Conservation (phyloP, 2,888 invertebrate species). For the Hypercompe scribonia region DNA sequence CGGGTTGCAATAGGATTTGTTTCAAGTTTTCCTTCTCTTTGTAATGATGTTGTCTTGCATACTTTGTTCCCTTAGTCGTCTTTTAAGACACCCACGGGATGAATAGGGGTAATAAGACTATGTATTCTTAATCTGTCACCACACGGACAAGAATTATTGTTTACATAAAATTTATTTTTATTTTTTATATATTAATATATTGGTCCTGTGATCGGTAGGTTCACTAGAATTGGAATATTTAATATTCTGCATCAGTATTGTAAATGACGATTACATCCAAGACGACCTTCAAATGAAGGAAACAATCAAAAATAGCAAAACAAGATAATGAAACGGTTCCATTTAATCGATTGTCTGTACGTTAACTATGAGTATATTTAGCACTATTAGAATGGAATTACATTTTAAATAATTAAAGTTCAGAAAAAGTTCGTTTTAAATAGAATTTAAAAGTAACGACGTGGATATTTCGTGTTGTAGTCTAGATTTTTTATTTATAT, state of each 20-base stretch:
- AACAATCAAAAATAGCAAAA: constrained; percentile 1
- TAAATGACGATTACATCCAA: not conserved
- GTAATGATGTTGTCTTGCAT: too few species aligned
- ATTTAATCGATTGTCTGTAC: not conserved
- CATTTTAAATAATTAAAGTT: constrained; percentile 7
- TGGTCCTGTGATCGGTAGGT: too few species aligned
- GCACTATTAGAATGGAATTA: not conserved
- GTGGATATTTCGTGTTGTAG: not conserved
- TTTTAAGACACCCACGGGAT: too few species aligned
- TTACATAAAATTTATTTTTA: too few species aligned
- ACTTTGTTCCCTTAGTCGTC: too few species aligned
- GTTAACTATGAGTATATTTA: not conserved
- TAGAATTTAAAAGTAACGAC: not conserved
- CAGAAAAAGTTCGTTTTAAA: not conserved
- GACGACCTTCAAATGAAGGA: not conserved
- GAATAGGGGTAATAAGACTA: too few species aligned
- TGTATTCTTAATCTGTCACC: too few species aligned
- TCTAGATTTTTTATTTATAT: not conserved
- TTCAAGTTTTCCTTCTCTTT: too few species aligned
- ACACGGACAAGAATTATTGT: too few species aligned
- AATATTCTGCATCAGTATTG: not conserved
- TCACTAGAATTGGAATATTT: too few species aligned
- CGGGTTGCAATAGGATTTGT: too few species aligned
- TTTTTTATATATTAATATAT: too few species aligned
- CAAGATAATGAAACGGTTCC: not conserved